Evolutionary conservation across 2,888 invertebrate genomes (phyloP).

Genomic region (Ormyrus thymus): DNA sequence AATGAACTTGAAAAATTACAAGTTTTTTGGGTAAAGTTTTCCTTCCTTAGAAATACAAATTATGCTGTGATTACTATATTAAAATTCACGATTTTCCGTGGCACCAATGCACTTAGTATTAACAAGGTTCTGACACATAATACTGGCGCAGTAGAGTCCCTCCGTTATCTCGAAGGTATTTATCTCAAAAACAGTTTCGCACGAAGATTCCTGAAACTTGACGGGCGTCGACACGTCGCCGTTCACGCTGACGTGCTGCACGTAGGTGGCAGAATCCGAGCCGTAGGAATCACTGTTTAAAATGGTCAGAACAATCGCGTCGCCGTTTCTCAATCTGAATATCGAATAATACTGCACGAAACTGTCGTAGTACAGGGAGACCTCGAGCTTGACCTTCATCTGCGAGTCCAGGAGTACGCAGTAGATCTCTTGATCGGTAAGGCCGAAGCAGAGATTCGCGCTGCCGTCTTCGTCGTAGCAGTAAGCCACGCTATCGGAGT

Average conservation of each 20-base stretch:
- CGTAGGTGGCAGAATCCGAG: conserved; percentile 22
- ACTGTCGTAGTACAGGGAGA: conserved; percentile 24
- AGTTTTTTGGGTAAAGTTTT: too few relatives aligned
- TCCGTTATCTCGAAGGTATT: conserved; percentile 18
- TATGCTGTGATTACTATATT: too few relatives aligned
- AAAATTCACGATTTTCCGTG: conserved; percentile 20
- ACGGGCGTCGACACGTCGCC: conserved; percentile 12
- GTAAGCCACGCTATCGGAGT: conserved; percentile 35
- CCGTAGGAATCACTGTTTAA: conserved; percentile 29
- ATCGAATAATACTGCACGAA: conserved; percentile 40
- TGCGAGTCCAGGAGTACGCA: conserved; percentile 27
- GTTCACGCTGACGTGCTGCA: conserved; percentile 7
- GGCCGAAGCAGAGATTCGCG: conserved; percentile 28
- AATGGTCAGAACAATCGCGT: conserved; percentile 34
- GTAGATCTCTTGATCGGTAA: conserved; percentile 28
- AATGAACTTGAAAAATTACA: too few relatives aligned
- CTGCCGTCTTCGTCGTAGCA: conserved; percentile 37
- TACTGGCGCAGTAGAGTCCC: conserved; percentile 24
- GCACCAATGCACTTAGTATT: conserved; percentile 48
- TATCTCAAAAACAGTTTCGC: conserved; percentile 38
- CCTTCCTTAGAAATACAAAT: too few relatives aligned
- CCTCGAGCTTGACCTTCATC: conserved; percentile 9
- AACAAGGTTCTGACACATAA: conserved; percentile 26
- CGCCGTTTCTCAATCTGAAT: conserved; percentile 21
- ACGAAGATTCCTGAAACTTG: conserved; percentile 34